Base-by-base conservation (phyloP, 2,888 invertebrate species). In the Oxystoma pomonae region DNA sequence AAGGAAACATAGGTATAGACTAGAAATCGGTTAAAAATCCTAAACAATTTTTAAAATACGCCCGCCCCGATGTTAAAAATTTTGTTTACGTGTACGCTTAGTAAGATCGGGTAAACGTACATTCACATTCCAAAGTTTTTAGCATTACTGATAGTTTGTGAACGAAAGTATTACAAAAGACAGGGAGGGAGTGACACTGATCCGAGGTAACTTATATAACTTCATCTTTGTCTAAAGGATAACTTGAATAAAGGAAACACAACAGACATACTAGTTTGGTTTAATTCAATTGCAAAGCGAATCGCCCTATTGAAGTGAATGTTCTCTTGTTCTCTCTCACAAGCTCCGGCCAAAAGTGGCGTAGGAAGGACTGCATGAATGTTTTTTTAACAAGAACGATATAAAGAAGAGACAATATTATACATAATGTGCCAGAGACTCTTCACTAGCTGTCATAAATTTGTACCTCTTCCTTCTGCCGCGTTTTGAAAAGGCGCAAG, bases 341-440 rank as follows among this genome's bases (percentile, higher is more conserved):
- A 35, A 35, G 35, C 35, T 35, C 35, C 35, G 35, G 35, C 35
- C 35, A 12, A 35, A 35, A 3, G 22, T 55, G 58, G 64, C 49
- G 35, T 21, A 21, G 55, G 56, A 61, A 18, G 21, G 53, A 19
- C 22, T 12, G 59, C 59, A 61, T n/a, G 61, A 52, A 61, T 59
- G 19, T 55, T 18, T 35, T 35, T 35, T 12, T n/a, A n/a, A n/a
- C n/a, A n/a, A n/a, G n/a, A n/a, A n/a, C n/a, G n/a, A n/a, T n/a
- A n/a, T n/a, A n/a, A n/a, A n/a, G n/a, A n/a, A n/a, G n/a, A n/a
- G n/a, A n/a, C n/a, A n/a, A n/a, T n/a, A n/a, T n/a, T n/a, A n/a
- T n/a, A n/a, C n/a, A n/a, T n/a, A n/a, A n/a, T n/a, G n/a, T n/a
- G n/a, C n/a, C n/a, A n/a, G n/a, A n/a, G n/a, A n/a, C n/a, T n/a